A percentile compares a stretch with the other conserved stretches of the same genome.
These are phyloP conservation scores for Cyclargus thomasi DNA, from an alignment of 1,140 invertebrate species.

Conservation along the genomic window DNA sequence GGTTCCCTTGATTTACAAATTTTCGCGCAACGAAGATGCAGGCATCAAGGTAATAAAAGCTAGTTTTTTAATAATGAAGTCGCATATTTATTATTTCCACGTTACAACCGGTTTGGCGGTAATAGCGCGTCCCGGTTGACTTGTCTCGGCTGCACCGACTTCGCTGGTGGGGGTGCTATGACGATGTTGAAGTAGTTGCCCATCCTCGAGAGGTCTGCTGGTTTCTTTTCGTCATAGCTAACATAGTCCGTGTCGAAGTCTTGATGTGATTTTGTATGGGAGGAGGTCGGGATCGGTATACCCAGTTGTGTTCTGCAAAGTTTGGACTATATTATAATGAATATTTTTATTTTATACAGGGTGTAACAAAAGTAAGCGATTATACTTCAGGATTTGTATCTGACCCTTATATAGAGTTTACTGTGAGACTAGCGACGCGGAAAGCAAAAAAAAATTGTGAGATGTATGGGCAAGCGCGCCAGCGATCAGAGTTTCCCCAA, in stretches of 20 bases:
- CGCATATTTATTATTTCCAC: neutral
- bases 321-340: too few species aligned
- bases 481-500: too few species aligned
- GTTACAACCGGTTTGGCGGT: slow-evolving; percentile 26
- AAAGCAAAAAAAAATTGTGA: too few species aligned
- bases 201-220: slow-evolving; percentile 54
- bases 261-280: slow-evolving; percentile 36
- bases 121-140: slow-evolving; percentile 38
- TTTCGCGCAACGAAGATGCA: too few species aligned
- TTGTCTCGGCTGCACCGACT: slow-evolving; percentile 57
- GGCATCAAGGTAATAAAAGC: too few species aligned
- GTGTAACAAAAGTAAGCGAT: too few species aligned
- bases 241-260: slow-evolving; percentile 17
- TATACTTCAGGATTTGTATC: too few species aligned
- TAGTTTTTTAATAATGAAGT: too few species aligned
- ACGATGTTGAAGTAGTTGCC: slow-evolving; percentile 69
- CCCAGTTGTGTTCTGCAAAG: slow-evolving; percentile 63
- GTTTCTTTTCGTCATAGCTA: slow-evolving; percentile 42
- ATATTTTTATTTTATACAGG: neutral
- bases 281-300: slow-evolving; percentile 47
- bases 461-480: too few species aligned
- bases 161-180: slow-evolving; percentile 63
- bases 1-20: too few species aligned
- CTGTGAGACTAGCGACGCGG: too few species aligned
- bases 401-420: too few species aligned